Percentiles rank a stretch among this genome's conserved stretches.
Evolutionary conservation across 2,113 vertebrate species (phyloP).

Genomic region (Syrmaticus mikado): DNA sequence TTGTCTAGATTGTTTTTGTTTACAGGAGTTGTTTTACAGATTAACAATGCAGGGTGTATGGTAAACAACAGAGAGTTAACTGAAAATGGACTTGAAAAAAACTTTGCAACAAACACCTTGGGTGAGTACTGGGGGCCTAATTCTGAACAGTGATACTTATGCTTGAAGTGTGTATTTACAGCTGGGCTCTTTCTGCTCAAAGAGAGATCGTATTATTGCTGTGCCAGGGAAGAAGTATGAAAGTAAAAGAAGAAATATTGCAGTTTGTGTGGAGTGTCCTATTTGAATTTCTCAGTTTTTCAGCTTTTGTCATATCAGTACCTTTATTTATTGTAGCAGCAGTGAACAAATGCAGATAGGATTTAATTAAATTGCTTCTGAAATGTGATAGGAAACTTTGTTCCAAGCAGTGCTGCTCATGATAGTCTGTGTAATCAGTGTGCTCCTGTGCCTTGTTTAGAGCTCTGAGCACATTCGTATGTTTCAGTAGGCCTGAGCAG

Average conservation of each 20-base stretch:
- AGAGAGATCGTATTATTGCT: background rate
- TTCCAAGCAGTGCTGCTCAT: background rate
- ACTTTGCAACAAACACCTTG: conserved; percentile 88
- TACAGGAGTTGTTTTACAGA: conserved; percentile 68
- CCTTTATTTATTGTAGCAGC: background rate
- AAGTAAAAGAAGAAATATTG: background rate
- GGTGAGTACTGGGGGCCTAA: conserved; percentile 71
- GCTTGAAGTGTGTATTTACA: background rate
- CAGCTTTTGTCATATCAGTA: background rate
- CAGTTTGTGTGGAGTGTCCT: background rate
- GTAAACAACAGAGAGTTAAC: conserved; percentile 85
- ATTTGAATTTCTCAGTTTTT: background rate
- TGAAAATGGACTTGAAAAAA: conserved; percentile 86
- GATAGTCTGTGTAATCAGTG: background rate
- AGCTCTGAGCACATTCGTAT: accelerated
- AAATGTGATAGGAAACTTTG: background rate
- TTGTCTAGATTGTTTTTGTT: background rate
- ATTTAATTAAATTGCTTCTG: background rate
- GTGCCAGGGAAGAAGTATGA: background rate
- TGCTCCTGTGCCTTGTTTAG: background rate
- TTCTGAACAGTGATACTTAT: background rate
- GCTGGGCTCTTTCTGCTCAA: background rate
- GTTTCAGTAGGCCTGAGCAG: background rate
- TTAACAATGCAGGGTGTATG: conserved; percentile 89
- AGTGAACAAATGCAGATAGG: background rate